phyloP scores from a whole-genome alignment of 2,113 vertebrate genomes.

The Neodon shergylaensis region DNA sequence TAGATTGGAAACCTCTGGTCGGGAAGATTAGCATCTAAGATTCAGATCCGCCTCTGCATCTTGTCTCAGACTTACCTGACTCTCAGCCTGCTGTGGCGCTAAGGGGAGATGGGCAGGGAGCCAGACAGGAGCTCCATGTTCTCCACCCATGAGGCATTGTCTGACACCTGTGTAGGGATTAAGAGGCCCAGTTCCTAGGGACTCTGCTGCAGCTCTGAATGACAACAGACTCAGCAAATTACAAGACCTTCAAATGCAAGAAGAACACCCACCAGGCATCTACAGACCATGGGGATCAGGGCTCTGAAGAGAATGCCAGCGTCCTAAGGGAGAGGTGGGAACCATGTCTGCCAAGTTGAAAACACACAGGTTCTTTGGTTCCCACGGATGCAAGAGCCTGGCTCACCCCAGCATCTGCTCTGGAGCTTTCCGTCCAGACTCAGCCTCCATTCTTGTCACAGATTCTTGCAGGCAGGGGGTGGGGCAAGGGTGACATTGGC shows the following conservation, averaged over 20 bases:
- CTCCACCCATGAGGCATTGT: constrained; percentile 73
- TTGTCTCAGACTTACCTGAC: neutral
- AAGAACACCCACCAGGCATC: neutral
- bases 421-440: neutral
- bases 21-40: constrained; percentile 70
- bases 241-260: neutral
- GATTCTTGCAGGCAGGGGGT: neutral
- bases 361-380: accelerated
- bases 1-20: constrained; percentile 60
- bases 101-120: constrained; percentile 63
- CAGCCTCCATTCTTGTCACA: neutral
- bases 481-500: neutral
- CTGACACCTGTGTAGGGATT: constrained; percentile 80
- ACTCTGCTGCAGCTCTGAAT: constrained; percentile 48
- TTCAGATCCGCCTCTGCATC: constrained; percentile 30
- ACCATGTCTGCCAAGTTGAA: neutral
- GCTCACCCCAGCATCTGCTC: neutral
- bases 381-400: neutral
- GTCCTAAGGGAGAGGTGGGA: neutral
- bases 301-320: neutral
- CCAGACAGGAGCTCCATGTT: constrained; percentile 59
- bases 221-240: constrained; percentile 46
- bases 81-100: neutral
- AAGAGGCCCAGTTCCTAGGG: constrained; percentile 30
- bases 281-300: neutral